Evolutionary conservation across 2,113 vertebrate species (phyloP).

Genomic region (Mus spicilegus): DNA sequence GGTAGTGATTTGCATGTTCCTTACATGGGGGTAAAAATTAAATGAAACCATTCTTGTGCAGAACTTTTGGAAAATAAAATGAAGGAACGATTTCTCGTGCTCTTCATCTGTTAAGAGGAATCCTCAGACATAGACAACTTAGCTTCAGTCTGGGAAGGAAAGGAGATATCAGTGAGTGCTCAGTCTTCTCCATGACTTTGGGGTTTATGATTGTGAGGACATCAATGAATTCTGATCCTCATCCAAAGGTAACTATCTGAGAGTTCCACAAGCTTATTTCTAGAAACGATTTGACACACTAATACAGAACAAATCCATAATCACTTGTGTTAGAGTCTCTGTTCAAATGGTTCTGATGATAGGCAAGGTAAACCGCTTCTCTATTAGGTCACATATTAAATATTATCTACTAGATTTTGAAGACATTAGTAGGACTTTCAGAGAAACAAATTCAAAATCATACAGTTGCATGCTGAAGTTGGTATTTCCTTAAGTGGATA

Average conservation of each 20-base stretch:
- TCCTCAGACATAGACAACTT: not conserved
- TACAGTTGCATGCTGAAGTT: not conserved
- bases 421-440: not conserved
- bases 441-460: not conserved
- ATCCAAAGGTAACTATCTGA: not conserved
- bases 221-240: not conserved
- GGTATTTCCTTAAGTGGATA: not conserved
- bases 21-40: constrained; percentile 24
- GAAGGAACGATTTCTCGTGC: not conserved
- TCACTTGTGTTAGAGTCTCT: not conserved
- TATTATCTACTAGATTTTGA: not conserved
- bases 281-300: not conserved
- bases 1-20: not conserved
- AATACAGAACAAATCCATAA: not conserved
- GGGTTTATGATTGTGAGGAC: not conserved
- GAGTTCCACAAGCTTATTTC: not conserved
- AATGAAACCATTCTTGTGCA: not conserved
- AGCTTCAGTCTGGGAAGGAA: not conserved
- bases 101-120: not conserved
- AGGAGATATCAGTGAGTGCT: not conserved
- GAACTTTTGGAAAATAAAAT: not conserved
- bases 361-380: not conserved
- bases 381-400: not conserved
- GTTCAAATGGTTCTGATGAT: not conserved
- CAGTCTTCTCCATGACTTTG: not conserved